Evolutionary conservation across 2,888 invertebrate species (phyloP).

Genomic region (Hanleya hanleyi): DNA sequence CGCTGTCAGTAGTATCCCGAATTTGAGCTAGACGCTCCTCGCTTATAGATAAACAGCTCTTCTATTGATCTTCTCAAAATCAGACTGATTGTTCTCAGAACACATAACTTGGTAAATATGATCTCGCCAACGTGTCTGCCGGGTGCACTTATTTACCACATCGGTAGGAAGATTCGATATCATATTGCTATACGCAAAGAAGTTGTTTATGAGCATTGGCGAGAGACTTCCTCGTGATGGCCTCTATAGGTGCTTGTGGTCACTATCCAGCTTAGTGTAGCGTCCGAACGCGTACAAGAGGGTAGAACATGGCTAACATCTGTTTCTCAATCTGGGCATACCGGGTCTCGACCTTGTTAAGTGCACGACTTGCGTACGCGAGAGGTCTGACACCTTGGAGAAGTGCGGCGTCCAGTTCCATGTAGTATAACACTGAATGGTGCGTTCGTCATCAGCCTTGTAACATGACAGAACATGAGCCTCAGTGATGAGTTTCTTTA

Average conservation of each 20-base stretch:
- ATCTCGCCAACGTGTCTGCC: background rate
- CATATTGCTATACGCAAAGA: too few relatives aligned
- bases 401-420: background rate
- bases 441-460: slow-evolving; percentile 21
- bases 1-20: background rate
- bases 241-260: background rate
- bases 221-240: background rate
- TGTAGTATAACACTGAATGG: slow-evolving; percentile 38
- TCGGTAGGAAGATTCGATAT: too few relatives aligned
- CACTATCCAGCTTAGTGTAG: background rate
- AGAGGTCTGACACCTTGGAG: background rate
- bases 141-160: too few relatives aligned
- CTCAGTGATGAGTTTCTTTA: slow-evolving; percentile 28
- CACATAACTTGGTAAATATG: background rate
- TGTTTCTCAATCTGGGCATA: background rate
- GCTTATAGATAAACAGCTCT: background rate
- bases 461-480: slow-evolving; percentile 39
- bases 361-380: background rate
- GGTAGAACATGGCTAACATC: background rate
- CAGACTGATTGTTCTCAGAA: background rate
- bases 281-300: background rate
- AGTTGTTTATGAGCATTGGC: background rate
- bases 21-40: background rate
- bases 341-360: background rate
- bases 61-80: background rate